Conservation (phyloP, 2,113 vertebrate species). For the Saguinus midas region DNA sequence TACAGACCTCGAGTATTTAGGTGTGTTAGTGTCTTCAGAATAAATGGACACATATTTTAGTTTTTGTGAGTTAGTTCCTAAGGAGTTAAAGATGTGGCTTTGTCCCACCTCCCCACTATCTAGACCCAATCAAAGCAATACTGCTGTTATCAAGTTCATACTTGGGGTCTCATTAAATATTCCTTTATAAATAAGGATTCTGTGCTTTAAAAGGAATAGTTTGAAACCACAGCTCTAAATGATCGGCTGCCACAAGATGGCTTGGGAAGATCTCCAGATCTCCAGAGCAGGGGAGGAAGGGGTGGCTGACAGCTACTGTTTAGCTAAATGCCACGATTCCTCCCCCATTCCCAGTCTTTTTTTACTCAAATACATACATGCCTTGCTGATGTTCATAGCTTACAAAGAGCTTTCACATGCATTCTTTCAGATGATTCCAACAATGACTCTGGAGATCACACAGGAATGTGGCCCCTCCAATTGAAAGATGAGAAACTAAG, state of each 20-base stretch:
- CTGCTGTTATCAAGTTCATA: background rate
- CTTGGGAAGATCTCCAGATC: background rate
- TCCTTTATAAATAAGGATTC: background rate
- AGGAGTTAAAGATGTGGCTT: background rate
- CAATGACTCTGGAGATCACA: background rate
- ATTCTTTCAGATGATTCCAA: background rate
- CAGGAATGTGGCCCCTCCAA: background rate
- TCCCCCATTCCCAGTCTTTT: background rate
- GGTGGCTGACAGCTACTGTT: fast-evolving
- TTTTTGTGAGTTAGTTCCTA: background rate
- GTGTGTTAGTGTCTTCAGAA: background rate
- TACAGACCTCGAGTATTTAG: background rate
- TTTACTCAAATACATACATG: background rate
- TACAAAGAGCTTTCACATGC: background rate
- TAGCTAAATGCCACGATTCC: background rate
- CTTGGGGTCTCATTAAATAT: background rate
- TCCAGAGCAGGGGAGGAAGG: background rate
- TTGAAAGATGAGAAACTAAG: background rate
- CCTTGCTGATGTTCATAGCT: background rate
- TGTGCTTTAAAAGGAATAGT: background rate
- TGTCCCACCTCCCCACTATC: background rate
- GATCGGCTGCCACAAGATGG: background rate
- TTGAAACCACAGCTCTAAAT: background rate
- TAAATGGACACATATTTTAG: background rate
- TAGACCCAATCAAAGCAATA: background rate